These are phyloP conservation scores for Rhabdophis nuchalis DNA, from an alignment of 2,797 vertebrate species.

Conservation along the genomic window DNA sequence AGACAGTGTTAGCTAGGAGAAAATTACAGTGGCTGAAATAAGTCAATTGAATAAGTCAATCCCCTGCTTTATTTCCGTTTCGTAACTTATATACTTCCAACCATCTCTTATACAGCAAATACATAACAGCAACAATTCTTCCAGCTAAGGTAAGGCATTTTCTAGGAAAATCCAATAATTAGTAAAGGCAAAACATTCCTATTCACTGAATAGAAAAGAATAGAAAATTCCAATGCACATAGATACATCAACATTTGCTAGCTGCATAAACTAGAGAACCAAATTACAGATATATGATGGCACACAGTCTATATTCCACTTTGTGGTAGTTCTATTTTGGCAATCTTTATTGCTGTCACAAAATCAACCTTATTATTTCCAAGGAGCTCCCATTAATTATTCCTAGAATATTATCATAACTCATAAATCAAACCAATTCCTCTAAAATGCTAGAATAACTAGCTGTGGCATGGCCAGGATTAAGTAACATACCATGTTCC, in stretches of 20 bases:
- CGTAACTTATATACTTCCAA: not conserved
- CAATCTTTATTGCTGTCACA: not conserved
- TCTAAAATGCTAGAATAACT: not conserved
- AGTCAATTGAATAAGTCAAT: not conserved
- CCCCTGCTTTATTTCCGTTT: not conserved
- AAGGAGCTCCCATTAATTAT: not conserved
- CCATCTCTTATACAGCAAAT: not conserved
- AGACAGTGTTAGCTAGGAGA: not conserved
- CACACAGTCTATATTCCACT: not conserved
- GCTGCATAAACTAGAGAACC: not conserved
- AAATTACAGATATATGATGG: not conserved
- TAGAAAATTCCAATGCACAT: not conserved
- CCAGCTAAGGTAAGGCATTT: not conserved
- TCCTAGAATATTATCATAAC: not conserved
- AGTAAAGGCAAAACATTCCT: not conserved
- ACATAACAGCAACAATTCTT: not conserved
- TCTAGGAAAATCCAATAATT: not conserved
- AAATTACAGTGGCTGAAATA: not conserved
- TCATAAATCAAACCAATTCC: not conserved
- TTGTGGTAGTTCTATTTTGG: not conserved
- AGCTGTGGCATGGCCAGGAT: not conserved
- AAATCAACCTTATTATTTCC: not conserved
- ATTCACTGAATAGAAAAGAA: not conserved
- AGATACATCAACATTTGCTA: not conserved
- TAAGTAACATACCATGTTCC: not conserved